Percentiles rank a stretch among this genome's conserved stretches.
Evolutionary conservation across 2,113 vertebrate species (phyloP).

Genomic region (Bos indicus): DNA sequence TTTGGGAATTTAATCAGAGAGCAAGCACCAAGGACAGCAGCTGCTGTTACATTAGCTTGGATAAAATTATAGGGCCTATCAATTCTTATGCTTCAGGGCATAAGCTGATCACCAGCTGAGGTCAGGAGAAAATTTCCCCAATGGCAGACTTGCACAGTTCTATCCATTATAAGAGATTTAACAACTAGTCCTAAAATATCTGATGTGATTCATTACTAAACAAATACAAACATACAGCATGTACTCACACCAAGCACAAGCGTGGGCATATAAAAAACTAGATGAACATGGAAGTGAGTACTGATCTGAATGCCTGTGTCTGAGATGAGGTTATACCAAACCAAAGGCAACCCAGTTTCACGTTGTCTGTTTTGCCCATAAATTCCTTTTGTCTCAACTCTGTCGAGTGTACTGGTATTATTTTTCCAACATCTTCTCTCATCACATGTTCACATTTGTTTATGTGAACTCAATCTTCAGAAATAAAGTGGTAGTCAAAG

Average conservation of each 20-base stretch:
- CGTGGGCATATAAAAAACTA: neutral
- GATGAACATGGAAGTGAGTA: neutral
- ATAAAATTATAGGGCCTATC: constrained; percentile 71
- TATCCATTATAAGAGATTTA: constrained; percentile 62
- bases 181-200: constrained; percentile 59
- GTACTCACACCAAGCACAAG: neutral
- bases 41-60: constrained; percentile 64
- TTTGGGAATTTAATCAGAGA: constrained; percentile 70
- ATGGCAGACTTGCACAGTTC: constrained; percentile 36
- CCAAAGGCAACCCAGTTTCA: neutral
- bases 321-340: neutral
- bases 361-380: neutral
- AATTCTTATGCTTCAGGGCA: constrained; percentile 67
- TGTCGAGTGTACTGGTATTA: neutral
- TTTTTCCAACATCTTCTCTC: neutral
- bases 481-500: neutral
- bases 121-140: constrained; percentile 69
- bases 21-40: constrained; percentile 66
- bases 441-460: neutral
- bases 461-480: neutral
- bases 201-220: constrained; percentile 56
- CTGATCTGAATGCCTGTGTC: neutral
- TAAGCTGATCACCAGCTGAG: constrained; percentile 72
- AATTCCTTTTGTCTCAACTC: neutral
- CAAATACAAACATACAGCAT: neutral